Conservation (phyloP, 2,888 invertebrate genomes). For the Ectemnius lituratus region DNA sequence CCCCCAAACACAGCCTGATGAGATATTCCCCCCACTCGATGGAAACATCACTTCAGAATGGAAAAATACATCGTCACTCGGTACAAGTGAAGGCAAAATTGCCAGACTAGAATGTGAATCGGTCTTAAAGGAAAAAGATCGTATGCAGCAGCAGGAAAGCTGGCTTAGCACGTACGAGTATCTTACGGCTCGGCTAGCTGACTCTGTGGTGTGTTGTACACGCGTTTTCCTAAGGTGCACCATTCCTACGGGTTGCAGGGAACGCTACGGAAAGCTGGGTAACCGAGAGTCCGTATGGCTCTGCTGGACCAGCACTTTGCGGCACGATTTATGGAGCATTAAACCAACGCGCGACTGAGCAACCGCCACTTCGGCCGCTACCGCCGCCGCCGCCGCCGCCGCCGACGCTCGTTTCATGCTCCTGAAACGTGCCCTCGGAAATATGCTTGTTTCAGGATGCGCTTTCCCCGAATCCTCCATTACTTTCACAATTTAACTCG, state of each 20-base stretch:
- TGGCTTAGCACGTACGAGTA: too few species aligned
- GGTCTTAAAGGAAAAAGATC: too few species aligned
- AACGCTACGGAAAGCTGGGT: constrained; percentile 2
- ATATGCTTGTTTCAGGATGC: too few species aligned
- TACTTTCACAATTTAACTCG: too few species aligned
- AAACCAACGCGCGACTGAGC: constrained; percentile 65
- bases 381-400: too few species aligned
- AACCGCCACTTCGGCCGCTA: constrained; percentile 44
- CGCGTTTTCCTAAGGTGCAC: constrained; percentile 47
- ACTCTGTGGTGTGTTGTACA: constrained; percentile 24
- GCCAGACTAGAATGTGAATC: too few species aligned
- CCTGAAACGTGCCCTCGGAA: constrained; percentile 5
- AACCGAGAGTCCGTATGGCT: constrained; percentile 29
- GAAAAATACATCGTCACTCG: too few species aligned
- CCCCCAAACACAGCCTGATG: neutral
- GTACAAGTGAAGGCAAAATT: too few species aligned
- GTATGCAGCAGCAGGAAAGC: too few species aligned
- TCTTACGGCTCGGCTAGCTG: too few species aligned
- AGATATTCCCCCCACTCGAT: neutral
- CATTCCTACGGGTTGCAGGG: constrained; percentile 11
- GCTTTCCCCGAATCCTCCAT: too few species aligned
- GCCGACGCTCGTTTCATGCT: constrained; percentile 48
- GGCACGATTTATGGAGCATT: constrained; percentile 69
- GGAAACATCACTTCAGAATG: neutral
- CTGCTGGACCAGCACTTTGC: constrained; percentile 62